Evolutionary conservation across 2,888 invertebrate genomes (phyloP), one percentile per base, ranked within the genome.

Genomic region (Tenthredo notha): DNA sequence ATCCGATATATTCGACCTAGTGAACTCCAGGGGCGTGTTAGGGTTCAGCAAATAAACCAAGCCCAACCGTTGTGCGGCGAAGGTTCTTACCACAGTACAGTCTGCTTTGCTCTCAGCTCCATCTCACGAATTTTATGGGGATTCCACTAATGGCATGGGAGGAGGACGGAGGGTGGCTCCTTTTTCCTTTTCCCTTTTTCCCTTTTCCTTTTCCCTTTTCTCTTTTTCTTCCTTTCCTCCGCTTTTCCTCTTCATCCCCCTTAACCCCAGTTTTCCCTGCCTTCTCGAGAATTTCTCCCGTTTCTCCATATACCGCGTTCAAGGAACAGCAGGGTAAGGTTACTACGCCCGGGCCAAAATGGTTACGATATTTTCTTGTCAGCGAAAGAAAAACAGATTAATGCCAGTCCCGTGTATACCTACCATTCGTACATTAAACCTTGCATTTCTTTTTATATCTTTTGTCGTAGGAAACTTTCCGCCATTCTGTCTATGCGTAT

Each of bases 61-160:
- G 21, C 78, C 84, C 58, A 61, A 40, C 37, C 58, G 80, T 80
- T 58, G 58, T 40, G 58, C 80, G 80, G 40, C 37, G 58, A 40
- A 21, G 80, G 80, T 80, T 61, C 80, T 80, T 80, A 40, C 80
- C 80, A 50, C 80, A 37, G 37, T 61, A 50, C 58, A 61, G 80
- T 80, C 80, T 61, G 61, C 80, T 67, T 43, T 65, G 75, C 84
- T 84, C 84, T 77, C 78, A 65, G 78, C 86, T 85, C 85, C 87
- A 86, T 85, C 84, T 84, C 85, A 80, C 85, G 87, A 87, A 89
- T 89, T 90, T 90, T 90, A 90, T 88, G 87, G 89, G 87, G 89
- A 88, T 89, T 87, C 88, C 87, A 85, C 89, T 91, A 91, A 91
- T 91, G 90, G 90, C 86, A 88, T 87, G 87, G 90, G 88, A 87